phyloP scores from a whole-genome alignment of 2,888 invertebrate genomes.

The Glaucopsyche alexis region DNA sequence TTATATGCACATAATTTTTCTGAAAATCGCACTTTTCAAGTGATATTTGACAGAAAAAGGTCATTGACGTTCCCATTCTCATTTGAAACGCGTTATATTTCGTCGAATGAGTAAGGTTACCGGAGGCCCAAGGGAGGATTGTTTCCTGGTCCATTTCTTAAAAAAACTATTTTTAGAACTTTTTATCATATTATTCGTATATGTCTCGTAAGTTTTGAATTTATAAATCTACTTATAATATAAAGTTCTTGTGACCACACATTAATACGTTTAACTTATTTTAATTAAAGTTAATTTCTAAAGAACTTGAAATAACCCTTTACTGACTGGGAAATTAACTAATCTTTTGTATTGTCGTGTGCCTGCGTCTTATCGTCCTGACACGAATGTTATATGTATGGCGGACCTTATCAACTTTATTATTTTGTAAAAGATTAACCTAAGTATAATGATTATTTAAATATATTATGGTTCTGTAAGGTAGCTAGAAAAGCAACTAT shows the following conservation, averaged over 20 bases:
- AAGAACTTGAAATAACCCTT: not conserved
- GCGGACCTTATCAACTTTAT: constrained; percentile 17
- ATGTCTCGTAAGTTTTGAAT: no score
- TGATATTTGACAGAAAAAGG: no score
- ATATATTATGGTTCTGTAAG: not conserved
- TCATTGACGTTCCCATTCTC: no score
- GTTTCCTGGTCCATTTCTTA: no score
- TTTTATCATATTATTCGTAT: no score
- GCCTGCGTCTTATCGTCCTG: constrained; percentile 23
- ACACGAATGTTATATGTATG: not conserved
- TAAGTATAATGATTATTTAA: not conserved
- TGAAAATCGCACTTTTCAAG: no score
- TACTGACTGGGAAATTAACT: not conserved
- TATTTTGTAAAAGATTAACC: constrained; percentile 7
- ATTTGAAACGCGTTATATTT: no score
- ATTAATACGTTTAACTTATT: not conserved
- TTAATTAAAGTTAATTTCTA: constrained; percentile 5
- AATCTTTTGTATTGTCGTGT: constrained; percentile 23
- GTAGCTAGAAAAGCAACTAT: not conserved
- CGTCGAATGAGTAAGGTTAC: no score
- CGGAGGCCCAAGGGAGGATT: no score
- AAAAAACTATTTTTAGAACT: no score
- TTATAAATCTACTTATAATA: not conserved
- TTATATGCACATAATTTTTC: no score
- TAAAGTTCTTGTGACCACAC: not conserved